Percentiles rank a stretch among this genome's conserved stretches.
These are phyloP conservation scores for Diaprepes abbreviatus DNA, from an alignment of 2,888 invertebrate genomes.

Conservation along the genomic window DNA sequence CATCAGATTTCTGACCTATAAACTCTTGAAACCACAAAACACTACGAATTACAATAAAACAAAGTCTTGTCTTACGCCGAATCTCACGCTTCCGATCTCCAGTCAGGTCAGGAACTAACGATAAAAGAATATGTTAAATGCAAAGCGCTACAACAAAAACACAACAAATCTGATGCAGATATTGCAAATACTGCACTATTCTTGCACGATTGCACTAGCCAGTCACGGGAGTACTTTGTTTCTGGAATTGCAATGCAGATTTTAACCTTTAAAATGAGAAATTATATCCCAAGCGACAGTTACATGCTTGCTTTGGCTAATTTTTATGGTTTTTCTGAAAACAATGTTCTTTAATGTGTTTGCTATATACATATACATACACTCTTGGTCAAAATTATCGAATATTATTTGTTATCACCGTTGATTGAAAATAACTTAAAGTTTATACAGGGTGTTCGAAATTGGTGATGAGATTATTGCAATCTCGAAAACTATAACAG, in stretches of 20 bases:
- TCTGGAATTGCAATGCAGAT: constrained; percentile 29
- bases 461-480: too few relatives aligned
- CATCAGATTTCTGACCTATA: constrained; percentile 40
- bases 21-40: constrained; percentile 37
- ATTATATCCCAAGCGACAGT: constrained; percentile 13
- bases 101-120: constrained; percentile 37
- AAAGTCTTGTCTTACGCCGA: constrained; percentile 44
- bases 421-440: too few relatives aligned
- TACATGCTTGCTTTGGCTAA: neutral
- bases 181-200: constrained; percentile 44
- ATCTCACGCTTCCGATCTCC: constrained; percentile 47
- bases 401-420: too few relatives aligned
- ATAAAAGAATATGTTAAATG: constrained; percentile 46
- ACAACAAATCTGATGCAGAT: constrained; percentile 39
- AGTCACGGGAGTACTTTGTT: constrained; percentile 40
- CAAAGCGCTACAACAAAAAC: constrained; percentile 43
- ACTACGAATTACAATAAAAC: constrained; percentile 41
- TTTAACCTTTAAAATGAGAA: constrained; percentile 32
- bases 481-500: too few relatives aligned
- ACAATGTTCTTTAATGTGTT: too few relatives aligned
- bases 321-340: neutral
- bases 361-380: too few relatives aligned
- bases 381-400: too few relatives aligned
- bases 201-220: constrained; percentile 40
- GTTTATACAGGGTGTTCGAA: too few relatives aligned